These are phyloP conservation scores for Euura lappo DNA, from an alignment of 1,140 invertebrate genomes.

Conservation along the genomic window DNA sequence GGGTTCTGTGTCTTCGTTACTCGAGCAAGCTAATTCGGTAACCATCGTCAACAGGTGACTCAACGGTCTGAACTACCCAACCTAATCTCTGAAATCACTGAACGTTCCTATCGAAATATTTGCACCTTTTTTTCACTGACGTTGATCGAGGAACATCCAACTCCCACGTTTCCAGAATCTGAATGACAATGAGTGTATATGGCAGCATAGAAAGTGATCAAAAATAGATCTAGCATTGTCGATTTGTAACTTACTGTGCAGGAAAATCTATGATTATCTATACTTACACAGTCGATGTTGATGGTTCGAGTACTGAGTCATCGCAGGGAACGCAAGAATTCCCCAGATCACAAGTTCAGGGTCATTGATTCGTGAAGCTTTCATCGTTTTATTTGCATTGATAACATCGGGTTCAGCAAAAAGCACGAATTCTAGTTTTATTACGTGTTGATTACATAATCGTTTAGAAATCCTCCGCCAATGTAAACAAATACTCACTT, in stretches of 20 bases:
- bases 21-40: neutral
- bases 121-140: too few species aligned
- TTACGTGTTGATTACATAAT: neutral
- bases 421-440: neutral
- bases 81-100: neutral
- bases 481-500: neutral
- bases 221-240: neutral
- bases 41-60: neutral
- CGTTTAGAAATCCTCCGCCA: neutral
- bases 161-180: neutral
- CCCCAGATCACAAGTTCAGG: neutral
- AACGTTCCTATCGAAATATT: too few species aligned
- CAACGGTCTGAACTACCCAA: neutral
- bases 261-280: too few species aligned
- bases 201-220: neutral
- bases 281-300: too few species aligned
- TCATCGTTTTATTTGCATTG: neutral
- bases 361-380: neutral
- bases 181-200: neutral
- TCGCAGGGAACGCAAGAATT: too few species aligned
- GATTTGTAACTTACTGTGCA: too few species aligned
- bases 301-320: too few species aligned
- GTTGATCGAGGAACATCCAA: too few species aligned
- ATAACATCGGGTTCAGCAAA: neutral
- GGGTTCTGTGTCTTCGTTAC: conserved; percentile 2